phyloP scores from a whole-genome alignment of 2,113 vertebrate species.

The Ifrita kowaldi region DNA sequence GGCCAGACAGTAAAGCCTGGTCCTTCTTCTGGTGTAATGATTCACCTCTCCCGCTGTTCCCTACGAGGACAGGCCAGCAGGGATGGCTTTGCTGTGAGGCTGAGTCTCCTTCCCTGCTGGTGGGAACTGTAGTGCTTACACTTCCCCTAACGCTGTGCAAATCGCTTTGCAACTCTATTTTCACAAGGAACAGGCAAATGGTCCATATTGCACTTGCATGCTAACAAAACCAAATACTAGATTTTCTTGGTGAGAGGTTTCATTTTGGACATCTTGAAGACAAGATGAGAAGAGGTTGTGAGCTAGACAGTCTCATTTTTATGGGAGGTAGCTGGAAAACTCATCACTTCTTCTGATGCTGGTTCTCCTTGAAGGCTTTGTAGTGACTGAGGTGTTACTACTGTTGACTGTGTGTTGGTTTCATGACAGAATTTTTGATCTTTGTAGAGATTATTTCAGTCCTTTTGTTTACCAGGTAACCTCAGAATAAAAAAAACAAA shows the following conservation, averaged over 20 bases:
- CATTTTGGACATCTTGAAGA: background rate
- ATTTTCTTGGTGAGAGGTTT: background rate
- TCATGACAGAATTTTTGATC: background rate
- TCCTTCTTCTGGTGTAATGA: accelerated
- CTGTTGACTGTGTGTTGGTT: background rate
- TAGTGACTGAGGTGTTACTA: background rate
- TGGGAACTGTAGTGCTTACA: background rate
- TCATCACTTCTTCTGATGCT: background rate
- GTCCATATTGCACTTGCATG: background rate
- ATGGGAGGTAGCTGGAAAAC: background rate
- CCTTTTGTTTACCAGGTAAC: background rate
- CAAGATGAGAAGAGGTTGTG: background rate
- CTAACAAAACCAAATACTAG: background rate
- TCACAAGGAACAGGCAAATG: background rate
- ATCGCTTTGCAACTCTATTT: background rate
- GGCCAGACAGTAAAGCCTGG: background rate
- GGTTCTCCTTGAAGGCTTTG: background rate
- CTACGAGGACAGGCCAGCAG: background rate
- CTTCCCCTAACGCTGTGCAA: background rate
- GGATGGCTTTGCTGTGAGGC: background rate
- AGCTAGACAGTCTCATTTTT: background rate
- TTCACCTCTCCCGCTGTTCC: background rate
- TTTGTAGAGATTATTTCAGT: background rate
- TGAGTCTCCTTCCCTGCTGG: background rate
- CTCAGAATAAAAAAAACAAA: background rate